A percentile compares a stretch with the other conserved stretches of the same genome.
phyloP scores from a whole-genome alignment of 2,797 vertebrate species.

The Lagodon rhomboides region DNA sequence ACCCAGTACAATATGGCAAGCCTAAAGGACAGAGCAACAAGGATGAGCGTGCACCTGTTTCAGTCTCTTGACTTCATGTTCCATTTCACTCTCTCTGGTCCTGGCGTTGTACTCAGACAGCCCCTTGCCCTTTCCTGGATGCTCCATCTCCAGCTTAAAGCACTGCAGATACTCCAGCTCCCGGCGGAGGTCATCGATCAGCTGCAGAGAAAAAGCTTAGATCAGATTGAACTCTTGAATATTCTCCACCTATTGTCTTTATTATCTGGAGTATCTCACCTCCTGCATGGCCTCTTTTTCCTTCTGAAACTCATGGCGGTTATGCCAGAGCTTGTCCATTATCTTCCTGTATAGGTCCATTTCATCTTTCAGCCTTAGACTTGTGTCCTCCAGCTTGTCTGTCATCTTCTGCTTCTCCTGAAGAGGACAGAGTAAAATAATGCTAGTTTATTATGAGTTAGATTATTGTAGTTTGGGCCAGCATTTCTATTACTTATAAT shows the following conservation, averaged over 20 bases:
- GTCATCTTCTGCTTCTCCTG: conserved; percentile 97
- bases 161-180: conserved; percentile 96
- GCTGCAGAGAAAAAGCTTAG: conserved; percentile 77
- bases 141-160: conserved; percentile 93
- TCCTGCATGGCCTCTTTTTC: conserved; percentile 96
- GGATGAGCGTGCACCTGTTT: conserved; percentile 88
- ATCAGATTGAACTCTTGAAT: not conserved
- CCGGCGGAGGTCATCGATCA: conserved; percentile 93
- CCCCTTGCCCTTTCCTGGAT: conserved; percentile 86
- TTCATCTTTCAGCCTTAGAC: conserved; percentile 94
- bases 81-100: conserved; percentile 93
- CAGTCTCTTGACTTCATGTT: conserved; percentile 92
- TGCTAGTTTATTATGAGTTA: not conserved
- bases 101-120: conserved; percentile 89
- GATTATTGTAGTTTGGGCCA: not conserved
- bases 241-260: fast-evolving
- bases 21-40: not conserved
- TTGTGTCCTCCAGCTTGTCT: conserved; percentile 94
- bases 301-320: conserved; percentile 94
- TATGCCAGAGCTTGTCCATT: conserved; percentile 96
- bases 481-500: not conserved
- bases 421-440: not conserved
- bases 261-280: conserved; percentile 74
- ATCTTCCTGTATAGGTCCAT: conserved; percentile 97
- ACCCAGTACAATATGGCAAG: not conserved